Percentiles rank a stretch among this genome's conserved stretches.
Conservation (phyloP, 2,113 vertebrate genomes). For the Todiramphus chloris region DNA sequence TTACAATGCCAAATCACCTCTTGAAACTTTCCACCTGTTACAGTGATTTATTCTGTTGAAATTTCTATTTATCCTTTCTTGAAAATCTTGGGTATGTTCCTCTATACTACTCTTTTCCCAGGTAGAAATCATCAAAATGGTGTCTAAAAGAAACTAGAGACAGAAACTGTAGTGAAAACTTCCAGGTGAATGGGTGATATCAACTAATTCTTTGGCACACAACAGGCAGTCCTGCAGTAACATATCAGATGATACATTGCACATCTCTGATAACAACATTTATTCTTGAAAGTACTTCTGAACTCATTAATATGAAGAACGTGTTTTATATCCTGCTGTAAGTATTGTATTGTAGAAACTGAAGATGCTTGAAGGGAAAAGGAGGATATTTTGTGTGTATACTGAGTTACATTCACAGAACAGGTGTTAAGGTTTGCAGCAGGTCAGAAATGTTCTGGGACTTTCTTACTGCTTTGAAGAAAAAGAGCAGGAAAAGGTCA, state of each 20-base stretch:
- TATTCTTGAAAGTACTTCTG: neutral
- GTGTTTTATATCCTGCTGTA: neutral
- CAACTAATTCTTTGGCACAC: neutral
- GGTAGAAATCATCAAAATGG: neutral
- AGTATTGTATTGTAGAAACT: neutral
- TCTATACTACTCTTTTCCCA: neutral
- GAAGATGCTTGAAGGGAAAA: neutral
- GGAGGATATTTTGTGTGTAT: neutral
- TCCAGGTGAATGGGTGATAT: neutral
- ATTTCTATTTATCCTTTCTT: neutral
- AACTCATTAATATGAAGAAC: neutral
- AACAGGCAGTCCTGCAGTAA: neutral
- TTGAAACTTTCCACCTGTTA: neutral
- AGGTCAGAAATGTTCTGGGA: neutral
- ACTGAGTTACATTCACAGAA: neutral
- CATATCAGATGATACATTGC: neutral
- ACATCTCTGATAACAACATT: neutral
- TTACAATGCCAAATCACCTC: neutral
- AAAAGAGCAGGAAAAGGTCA: neutral
- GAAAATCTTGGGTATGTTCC: neutral
- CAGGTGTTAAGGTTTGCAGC: neutral
- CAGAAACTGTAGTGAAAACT: neutral
- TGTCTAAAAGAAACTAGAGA: neutral
- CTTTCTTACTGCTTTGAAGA: neutral
- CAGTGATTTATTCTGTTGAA: neutral